Conservation (phyloP, 2,888 invertebrate species). For the Tribolium freemani region DNA sequence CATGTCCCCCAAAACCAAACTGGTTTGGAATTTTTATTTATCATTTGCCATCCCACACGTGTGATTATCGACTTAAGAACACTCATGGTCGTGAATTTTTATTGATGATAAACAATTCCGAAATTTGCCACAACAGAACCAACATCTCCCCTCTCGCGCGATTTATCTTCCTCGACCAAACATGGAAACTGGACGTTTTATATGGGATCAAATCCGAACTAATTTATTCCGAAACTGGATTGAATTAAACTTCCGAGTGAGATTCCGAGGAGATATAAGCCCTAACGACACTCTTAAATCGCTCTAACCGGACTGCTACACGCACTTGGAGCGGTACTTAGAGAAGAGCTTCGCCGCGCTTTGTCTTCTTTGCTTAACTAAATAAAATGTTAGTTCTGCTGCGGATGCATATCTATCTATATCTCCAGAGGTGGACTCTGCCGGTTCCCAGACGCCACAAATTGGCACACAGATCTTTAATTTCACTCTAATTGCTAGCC, state of each 20-base stretch:
- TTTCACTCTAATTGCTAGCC: slow-evolving; percentile 32
- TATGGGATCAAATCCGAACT: slow-evolving; percentile 59
- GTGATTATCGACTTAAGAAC: slow-evolving; percentile 37
- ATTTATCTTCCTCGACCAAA: slow-evolving; percentile 46
- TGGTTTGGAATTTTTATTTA: slow-evolving; percentile 40
- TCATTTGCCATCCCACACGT: slow-evolving; percentile 31
- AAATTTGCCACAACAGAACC: slow-evolving; percentile 21
- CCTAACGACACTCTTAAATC: slow-evolving; percentile 65
- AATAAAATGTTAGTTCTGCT: slow-evolving; percentile 43
- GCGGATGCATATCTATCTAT: slow-evolving; percentile 31
- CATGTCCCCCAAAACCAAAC: slow-evolving; percentile 36
- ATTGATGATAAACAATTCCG: slow-evolving; percentile 33
- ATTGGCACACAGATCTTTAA: slow-evolving; percentile 36
- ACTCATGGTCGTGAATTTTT: slow-evolving; percentile 34
- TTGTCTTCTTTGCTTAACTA: slow-evolving; percentile 46
- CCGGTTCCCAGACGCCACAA: slow-evolving; percentile 35
- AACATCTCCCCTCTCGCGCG: slow-evolving; percentile 14
- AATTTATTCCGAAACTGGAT: slow-evolving; percentile 52
- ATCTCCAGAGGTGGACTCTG: slow-evolving; percentile 9
- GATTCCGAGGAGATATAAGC: slow-evolving; percentile 60
- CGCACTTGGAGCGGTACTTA: slow-evolving; percentile 45
- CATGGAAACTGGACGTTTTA: slow-evolving; percentile 54
- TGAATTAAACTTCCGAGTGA: slow-evolving; percentile 64
- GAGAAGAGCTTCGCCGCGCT: slow-evolving; percentile 38
- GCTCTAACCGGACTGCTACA: slow-evolving; percentile 52